Evolutionary conservation across 2,113 vertebrate genomes (phyloP).

Genomic region (Lepidothrix coronata): DNA sequence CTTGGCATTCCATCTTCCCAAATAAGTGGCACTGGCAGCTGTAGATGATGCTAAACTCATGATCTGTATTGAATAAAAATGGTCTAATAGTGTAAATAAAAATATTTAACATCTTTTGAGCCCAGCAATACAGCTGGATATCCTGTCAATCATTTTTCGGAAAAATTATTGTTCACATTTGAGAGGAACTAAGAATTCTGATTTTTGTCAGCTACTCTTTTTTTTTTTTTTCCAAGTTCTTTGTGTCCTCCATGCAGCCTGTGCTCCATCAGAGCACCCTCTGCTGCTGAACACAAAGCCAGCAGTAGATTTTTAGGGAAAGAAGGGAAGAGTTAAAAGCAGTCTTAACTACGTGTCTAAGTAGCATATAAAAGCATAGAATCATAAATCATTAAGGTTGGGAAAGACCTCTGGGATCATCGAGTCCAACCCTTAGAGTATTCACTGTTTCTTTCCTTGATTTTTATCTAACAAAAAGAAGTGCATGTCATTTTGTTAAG

Average conservation of each 20-base stretch:
- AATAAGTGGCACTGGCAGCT: neutral
- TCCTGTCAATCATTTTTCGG: neutral
- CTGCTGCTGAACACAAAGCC: neutral
- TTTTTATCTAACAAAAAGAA: neutral
- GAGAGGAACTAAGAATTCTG: neutral
- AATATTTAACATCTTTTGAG: neutral
- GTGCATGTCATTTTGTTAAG: neutral
- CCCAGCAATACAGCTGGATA: neutral
- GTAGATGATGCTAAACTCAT: neutral
- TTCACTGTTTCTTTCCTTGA: neutral
- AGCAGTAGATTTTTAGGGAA: neutral
- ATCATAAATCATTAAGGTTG: neutral
- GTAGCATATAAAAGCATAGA: neutral
- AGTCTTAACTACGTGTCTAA: neutral
- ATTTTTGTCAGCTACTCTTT: neutral
- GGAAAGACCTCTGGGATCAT: neutral
- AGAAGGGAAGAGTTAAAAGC: neutral
- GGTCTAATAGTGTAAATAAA: constrained; percentile 8
- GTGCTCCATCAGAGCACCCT: neutral
- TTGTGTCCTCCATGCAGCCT: neutral
- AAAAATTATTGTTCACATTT: neutral
- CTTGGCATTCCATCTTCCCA: neutral
- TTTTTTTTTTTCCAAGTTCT: neutral
- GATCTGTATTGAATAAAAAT: neutral
- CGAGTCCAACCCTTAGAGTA: neutral